Evolutionary conservation across 2,113 vertebrate species (phyloP), one percentile per base, ranked within the genome.

Genomic region (Oplegnathus fasciatus): DNA sequence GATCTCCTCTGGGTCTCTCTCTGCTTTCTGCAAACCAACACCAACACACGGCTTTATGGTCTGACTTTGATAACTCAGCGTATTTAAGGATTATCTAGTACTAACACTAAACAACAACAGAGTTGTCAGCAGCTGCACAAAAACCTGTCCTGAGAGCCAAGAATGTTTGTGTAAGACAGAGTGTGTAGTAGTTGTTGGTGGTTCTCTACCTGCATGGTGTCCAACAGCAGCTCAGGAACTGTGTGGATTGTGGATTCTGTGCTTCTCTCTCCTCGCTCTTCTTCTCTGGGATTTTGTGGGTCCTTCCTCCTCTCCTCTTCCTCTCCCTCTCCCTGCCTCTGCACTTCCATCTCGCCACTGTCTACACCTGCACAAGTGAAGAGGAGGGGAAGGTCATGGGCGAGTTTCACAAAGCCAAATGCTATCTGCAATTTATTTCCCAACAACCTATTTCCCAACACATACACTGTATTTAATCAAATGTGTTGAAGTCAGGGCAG

Each of bases 201-300:
- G 4, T 6, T 22, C 32, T 86, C 28, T n/a, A 95, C 95, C 95
- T 94, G 89, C 30, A 62, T 46, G 0, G 70, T 70, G 62, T 96
- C 94, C 83, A 93, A 62, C 55, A 99, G 88, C 74, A 98, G 95
- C 48, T 97, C 95, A 40, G 95, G 96, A 11, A 96, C 94, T 0
- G 97, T 99, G 84, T 99, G 98, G 81, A 99, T 95, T 11, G 97
- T 97, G 0, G 98, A 99, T 17, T 97, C 96, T 22, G 28, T 95
- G 76, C 90, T 96, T 90, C 97, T 96, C 80, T 98, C 96, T 50
- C 90, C 88, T 72, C 70, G 94, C 40, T 94, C 94, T 17, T 89
- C 89, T 64, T 96, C 95, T 73, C 73, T 42, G 42, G 32, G 46
- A 8, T 85, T 69, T 7, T 57, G 75, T 1, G 57, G 42, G 2